Base-by-base conservation (phyloP, 2,797 vertebrate genomes). In the Arctocebus calabarensis region DNA sequence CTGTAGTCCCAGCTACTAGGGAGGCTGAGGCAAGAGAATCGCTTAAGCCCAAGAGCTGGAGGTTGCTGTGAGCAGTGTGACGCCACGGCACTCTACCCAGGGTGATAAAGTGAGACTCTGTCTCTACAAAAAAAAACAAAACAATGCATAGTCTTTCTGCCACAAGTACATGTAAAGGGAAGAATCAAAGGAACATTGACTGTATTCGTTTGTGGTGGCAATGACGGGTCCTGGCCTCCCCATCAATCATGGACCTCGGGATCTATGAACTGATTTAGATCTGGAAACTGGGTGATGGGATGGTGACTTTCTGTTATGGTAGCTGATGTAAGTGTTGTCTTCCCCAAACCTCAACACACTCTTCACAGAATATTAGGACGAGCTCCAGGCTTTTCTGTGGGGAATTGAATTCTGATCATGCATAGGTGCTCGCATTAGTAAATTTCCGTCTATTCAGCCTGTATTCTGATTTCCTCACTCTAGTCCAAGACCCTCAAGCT, bases 141-240 rank as follows among this genome's bases (percentile, higher is more conserved):
- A n/a, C 16, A 88, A 8, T 52, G 10, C 25, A 64, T 22, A 48
- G 27, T 84, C 79, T 79, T 22, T 75, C n/a, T 59, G 43, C 27
- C 55, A 57, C 25, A 77, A 13, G 23, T 32, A 52, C 17, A 75
- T 87, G 81, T 81, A 5, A 14, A 7, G 16, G 23, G 45, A 62
- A 74, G 43, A 75, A 87, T 89, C 84, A 95, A 77, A 92, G 16
- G 27, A 77, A 52, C 81, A 55, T 88, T 88, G 77, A 45, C 19
- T n/a, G 1, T 40, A 48, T 52, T 55, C n/a, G 66, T 34, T 75
- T 66, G 68, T 73, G n/a, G 20, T 71, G 11, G 16, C 34, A 68
- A 34, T 64, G 14, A 81, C 85, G 5, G 5, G 7, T 48, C 14
- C 75, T 74, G 71, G 19, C 25, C 5, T 93, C 14, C 27, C 40